A percentile compares a stretch with the other conserved stretches of the same genome.
Conservation (phyloP, 2,797 vertebrate species). For the Nannoperca australis region DNA sequence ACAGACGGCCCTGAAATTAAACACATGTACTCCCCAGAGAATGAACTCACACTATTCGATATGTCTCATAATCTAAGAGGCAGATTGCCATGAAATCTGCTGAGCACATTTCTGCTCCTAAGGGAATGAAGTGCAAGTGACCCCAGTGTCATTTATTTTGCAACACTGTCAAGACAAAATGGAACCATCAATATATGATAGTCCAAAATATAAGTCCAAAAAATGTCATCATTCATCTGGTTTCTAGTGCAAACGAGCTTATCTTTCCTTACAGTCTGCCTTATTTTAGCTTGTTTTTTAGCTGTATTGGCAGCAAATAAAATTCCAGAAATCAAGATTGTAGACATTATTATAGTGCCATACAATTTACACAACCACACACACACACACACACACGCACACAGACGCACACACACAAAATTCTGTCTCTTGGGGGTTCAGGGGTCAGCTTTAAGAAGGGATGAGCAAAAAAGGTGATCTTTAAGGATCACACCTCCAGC, state of each 20-base stretch:
- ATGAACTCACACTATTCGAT: background rate
- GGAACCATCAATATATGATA: background rate
- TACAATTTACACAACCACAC: background rate
- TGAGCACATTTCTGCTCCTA: background rate
- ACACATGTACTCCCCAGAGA: background rate
- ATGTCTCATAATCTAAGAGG: conserved; percentile 10
- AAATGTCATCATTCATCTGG: background rate
- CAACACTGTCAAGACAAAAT: background rate
- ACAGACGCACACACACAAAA: conserved; percentile 4
- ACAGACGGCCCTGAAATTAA: background rate
- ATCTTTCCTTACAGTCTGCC: background rate
- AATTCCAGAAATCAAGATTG: conserved; percentile 8
- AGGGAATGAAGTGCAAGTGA: background rate
- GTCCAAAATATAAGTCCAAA: no score
- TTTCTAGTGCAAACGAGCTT: background rate
- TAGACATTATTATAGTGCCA: background rate
- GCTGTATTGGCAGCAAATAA: background rate
- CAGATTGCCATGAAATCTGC: background rate
- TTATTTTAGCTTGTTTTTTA: background rate
- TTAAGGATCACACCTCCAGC: conserved; percentile 68
- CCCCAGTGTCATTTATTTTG: conserved; percentile 1
- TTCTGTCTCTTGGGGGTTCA: conserved; percentile 56
- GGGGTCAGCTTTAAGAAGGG: conserved; percentile 69
- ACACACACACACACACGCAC: background rate
- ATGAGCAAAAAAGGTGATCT: conserved; percentile 70